These are phyloP conservation scores for Stenodera caucasica DNA, from an alignment of 2,888 invertebrate species.

Conservation along the genomic window DNA sequence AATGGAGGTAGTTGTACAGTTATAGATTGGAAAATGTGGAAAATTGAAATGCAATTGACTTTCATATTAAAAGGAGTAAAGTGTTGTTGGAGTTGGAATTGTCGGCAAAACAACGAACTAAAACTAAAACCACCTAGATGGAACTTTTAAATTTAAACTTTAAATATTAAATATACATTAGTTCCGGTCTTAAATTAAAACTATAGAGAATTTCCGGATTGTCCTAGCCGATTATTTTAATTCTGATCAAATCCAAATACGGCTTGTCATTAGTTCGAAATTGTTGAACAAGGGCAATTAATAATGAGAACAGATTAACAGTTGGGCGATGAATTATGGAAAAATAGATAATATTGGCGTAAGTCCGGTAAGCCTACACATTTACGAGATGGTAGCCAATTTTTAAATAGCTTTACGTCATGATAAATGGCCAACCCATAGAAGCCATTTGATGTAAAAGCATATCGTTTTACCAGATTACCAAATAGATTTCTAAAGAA, in stretches of 20 bases:
- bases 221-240: too few relatives aligned
- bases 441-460: conserved; percentile 28
- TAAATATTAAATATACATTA: conserved; percentile 30
- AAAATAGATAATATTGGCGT: too few relatives aligned
- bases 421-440: conserved; percentile 23
- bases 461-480: conserved; percentile 29
- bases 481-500: conserved; percentile 25
- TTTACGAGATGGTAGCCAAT: conserved; percentile 4
- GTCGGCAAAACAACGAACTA: neutral
- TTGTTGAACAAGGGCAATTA: too few relatives aligned
- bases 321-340: too few relatives aligned
- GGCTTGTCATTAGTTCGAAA: too few relatives aligned
- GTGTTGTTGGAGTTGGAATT: neutral
- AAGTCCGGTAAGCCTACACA: neutral
- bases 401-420: conserved; percentile 16
- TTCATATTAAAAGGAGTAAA: conserved; percentile 32
- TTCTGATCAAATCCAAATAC: too few relatives aligned
- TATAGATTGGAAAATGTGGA: conserved; percentile 16
- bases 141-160: conserved; percentile 32
- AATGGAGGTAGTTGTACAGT: conserved; percentile 31
- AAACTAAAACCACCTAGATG: conserved; percentile 12
- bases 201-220: too few relatives aligned
- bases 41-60: conserved; percentile 19
- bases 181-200: conserved; percentile 30
- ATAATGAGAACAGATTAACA: too few relatives aligned